A percentile compares a stretch with the other conserved stretches of the same genome.
Evolutionary conservation across 2,888 invertebrate genomes (phyloP).

Genomic region (Octonoba sinensis): DNA sequence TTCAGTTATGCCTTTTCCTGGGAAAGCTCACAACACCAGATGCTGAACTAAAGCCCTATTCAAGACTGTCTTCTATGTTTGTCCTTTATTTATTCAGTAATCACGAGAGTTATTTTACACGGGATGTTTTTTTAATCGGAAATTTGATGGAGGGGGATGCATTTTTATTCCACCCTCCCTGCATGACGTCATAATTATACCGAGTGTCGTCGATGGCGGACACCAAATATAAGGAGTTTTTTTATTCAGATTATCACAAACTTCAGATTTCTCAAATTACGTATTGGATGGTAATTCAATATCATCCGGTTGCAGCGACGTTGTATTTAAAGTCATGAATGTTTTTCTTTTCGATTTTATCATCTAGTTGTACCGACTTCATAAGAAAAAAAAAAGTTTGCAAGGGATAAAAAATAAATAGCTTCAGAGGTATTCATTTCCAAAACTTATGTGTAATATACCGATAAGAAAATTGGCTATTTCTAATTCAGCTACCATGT

Average conservation of each 20-base stretch:
- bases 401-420: no score
- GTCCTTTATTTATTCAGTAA: conserved; percentile 57
- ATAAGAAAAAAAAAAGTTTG: no score
- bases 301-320: conserved; percentile 32
- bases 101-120: conserved; percentile 55
- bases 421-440: no score
- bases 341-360: no score
- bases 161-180: conserved; percentile 28
- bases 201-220: conserved; percentile 9
- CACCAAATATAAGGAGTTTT: conserved; percentile 23
- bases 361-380: no score
- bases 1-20: conserved; percentile 58
- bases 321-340: neutral
- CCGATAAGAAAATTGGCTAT: no score
- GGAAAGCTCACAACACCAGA: conserved; percentile 39
- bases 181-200: conserved; percentile 42
- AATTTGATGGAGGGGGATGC: conserved; percentile 41
- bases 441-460: no score
- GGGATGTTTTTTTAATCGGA: conserved; percentile 38
- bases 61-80: conserved; percentile 45
- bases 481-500: no score
- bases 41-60: conserved; percentile 50
- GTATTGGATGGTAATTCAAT: conserved; percentile 39
- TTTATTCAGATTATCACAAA: conserved; percentile 42
- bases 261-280: conserved; percentile 42